Evolutionary conservation across 2,113 vertebrate genomes (phyloP).

Genomic region (Cavia porcellus): DNA sequence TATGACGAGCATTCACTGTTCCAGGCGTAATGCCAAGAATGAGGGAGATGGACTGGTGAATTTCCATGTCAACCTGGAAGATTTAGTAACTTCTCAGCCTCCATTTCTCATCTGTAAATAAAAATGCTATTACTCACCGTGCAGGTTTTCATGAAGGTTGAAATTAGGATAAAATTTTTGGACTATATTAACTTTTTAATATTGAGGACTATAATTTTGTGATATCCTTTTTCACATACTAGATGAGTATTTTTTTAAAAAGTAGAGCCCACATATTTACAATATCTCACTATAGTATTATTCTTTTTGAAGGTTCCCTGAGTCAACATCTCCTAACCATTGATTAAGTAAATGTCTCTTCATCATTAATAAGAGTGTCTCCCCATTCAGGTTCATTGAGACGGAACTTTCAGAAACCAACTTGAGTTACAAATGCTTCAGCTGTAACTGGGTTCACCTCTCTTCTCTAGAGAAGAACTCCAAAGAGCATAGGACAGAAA

Average conservation of each 20-base stretch:
- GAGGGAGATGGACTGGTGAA: conserved; percentile 13
- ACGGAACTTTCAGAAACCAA: conserved; percentile 34
- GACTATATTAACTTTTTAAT: conserved; percentile 54
- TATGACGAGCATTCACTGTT: not conserved
- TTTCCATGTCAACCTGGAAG: conserved; percentile 39
- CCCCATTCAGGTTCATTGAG: not conserved
- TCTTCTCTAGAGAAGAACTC: not conserved
- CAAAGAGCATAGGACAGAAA: not conserved
- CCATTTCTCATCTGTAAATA: conserved; percentile 72
- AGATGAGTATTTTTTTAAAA: not conserved
- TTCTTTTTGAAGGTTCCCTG: not conserved
- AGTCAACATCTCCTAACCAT: conserved; percentile 21
- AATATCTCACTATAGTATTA: conserved; percentile 42
- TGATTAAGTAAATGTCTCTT: not conserved
- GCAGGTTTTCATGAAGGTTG: conserved; percentile 55
- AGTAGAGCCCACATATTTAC: not conserved
- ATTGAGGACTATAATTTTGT: conserved; percentile 47
- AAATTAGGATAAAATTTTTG: conserved; percentile 68
- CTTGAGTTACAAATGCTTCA: not conserved
- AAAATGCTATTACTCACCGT: conserved; percentile 50
- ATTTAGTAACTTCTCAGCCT: conserved; percentile 72
- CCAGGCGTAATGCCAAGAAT: conserved; percentile 44
- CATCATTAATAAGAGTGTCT: not conserved
- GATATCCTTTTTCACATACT: conserved; percentile 22
- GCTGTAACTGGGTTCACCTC: not conserved